Evolutionary conservation across 2,113 vertebrate species (phyloP).

Genomic region (Halichoeres trimaculatus): DNA sequence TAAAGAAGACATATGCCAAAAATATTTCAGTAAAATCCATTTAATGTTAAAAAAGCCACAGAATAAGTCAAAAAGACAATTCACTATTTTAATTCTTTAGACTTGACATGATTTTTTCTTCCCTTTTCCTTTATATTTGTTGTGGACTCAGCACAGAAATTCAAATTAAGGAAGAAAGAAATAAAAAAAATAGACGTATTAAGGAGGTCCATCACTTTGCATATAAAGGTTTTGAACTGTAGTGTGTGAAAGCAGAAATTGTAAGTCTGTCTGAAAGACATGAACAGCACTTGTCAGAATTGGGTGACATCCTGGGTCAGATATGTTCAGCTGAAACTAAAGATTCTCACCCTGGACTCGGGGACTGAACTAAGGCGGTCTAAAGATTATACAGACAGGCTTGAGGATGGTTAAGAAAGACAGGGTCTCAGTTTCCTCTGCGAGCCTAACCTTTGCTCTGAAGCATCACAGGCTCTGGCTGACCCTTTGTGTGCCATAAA

Average conservation of each 20-base stretch:
- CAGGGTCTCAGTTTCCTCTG: not conserved
- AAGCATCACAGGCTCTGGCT: not conserved
- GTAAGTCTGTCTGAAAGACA: not conserved
- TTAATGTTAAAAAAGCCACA: too few species aligned
- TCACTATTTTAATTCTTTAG: too few species aligned
- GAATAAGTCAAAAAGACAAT: too few species aligned
- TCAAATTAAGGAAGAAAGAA: too few species aligned
- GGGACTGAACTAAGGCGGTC: not conserved
- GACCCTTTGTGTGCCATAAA: constrained; percentile 2
- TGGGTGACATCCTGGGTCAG: not conserved
- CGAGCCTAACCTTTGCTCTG: not conserved
- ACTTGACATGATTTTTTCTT: too few species aligned
- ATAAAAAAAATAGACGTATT: too few species aligned
- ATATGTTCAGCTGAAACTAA: not conserved
- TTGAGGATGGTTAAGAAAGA: not conserved
- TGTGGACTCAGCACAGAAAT: too few species aligned
- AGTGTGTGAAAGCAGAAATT: not conserved
- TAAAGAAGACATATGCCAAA: too few species aligned
- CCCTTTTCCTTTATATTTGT: too few species aligned
- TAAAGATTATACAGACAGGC: not conserved
- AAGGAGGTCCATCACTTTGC: too few species aligned
- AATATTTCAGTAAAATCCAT: too few species aligned
- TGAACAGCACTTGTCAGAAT: not conserved
- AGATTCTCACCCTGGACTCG: not conserved
- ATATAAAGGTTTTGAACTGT: not conserved